Base-by-base conservation (phyloP, 2,888 invertebrate genomes). In the Isotomurus palustris region DNA sequence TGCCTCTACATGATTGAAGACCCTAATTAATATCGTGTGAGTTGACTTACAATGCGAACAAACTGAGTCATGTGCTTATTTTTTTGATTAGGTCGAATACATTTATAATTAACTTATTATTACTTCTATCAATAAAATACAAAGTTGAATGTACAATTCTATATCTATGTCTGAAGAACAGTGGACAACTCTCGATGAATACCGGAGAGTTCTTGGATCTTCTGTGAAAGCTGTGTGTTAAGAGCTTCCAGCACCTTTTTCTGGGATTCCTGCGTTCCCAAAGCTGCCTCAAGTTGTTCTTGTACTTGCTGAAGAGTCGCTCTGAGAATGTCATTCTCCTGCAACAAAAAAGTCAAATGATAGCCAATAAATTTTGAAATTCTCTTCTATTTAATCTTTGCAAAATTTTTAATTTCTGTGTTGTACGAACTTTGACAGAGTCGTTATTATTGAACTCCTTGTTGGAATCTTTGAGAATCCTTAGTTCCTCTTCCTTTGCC, bases 101-200 rank as follows among this genome's bases (percentile, higher is more conserved):
- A n/a, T n/a, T n/a, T n/a, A n/a, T n/a, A n/a, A n/a, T n/a, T n/a
- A n/a, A n/a, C n/a, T n/a, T n/a, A n/a, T n/a, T n/a, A n/a, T n/a
- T n/a, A n/a, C n/a, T n/a, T n/a, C n/a, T n/a, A n/a, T n/a, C n/a
- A n/a, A n/a, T n/a, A n/a, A n/a, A n/a, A n/a, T n/a, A n/a, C n/a
- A n/a, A n/a, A n/a, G n/a, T n/a, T n/a, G n/a, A n/a, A n/a, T n/a
- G n/a, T n/a, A 36, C 25, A 28, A 50, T 38, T 53, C 24, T 44
- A 19, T 52, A n/a, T 63, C 84, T 84, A 85, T 81, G 87, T 86
- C 75, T 86, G 86, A 77, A 88, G 74, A 58, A 87, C 87, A n/a
- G 85, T 84, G 73, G 84, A 83, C 72, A 89, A 83, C 81, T 90
- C 90, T 76, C 86, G 84, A 79, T 89, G 89, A 76, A 89, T 68